Conservation (phyloP, 2,113 vertebrate genomes). For the Pleuronectes platessa region DNA sequence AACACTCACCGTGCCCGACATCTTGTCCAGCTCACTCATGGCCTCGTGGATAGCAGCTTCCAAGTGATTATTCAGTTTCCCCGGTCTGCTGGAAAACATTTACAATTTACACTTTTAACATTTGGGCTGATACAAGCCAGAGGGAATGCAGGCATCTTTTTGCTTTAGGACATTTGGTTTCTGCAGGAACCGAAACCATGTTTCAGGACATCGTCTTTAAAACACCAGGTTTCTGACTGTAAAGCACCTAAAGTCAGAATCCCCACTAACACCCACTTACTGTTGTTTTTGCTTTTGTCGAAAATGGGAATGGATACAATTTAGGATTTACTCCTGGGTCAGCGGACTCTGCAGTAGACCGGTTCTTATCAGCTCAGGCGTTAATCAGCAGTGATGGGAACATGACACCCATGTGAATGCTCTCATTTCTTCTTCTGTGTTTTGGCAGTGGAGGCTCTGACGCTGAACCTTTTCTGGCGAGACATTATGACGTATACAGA, state of each 20-base stretch:
- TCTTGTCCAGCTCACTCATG: slow-evolving; percentile 98
- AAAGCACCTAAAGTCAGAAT: background rate
- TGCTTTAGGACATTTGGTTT: background rate
- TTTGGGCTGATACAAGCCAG: background rate
- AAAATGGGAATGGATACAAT: no score
- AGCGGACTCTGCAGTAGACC: no score
- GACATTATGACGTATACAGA: no score
- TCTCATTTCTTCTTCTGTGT: no score
- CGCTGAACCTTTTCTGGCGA: no score
- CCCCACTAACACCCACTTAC: no score
- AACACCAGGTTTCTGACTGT: slow-evolving; percentile 1
- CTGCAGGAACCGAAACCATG: background rate
- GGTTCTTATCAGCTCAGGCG: no score
- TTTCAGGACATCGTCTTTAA: background rate
- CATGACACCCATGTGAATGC: no score
- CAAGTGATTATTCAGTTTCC: slow-evolving; percentile 98
- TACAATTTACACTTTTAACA: background rate
- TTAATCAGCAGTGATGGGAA: no score
- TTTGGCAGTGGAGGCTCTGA: no score
- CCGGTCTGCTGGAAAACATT: slow-evolving; percentile 82
- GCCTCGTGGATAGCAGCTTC: slow-evolving; percentile 99
- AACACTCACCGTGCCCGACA: slow-evolving; percentile 95
- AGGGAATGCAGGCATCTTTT: background rate
- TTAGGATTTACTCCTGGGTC: no score
- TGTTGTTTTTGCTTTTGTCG: no score